Evolutionary conservation across 2,888 invertebrate species (phyloP).

Genomic region (Andrena haemorrhoa): DNA sequence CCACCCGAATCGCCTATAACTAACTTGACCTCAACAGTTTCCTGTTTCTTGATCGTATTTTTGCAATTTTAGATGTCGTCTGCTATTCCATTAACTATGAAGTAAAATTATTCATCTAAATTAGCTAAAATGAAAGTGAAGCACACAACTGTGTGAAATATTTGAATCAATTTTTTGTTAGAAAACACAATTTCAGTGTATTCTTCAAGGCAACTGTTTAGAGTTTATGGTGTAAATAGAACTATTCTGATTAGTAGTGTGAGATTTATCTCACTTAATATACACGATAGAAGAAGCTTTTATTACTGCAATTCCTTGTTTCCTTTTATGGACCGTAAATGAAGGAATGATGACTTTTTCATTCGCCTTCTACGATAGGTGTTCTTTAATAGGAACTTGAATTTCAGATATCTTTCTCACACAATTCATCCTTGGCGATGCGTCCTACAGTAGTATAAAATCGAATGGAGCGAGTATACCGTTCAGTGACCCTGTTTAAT

Average conservation of each 20-base stretch:
- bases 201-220: neutral
- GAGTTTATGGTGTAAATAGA: neutral
- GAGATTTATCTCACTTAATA: neutral
- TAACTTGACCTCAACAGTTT: slow-evolving; percentile 22
- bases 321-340: neutral
- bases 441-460: slow-evolving; percentile 48
- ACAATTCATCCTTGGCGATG: slow-evolving; percentile 14
- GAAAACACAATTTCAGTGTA: neutral
- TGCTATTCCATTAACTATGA: neutral
- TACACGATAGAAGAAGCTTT: neutral
- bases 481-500: slow-evolving; percentile 67
- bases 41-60: slow-evolving; percentile 19
- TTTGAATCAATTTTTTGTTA: neutral
- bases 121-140: neutral
- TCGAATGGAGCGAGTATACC: slow-evolving; percentile 60
- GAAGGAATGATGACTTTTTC: neutral
- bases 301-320: neutral
- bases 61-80: neutral
- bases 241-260: neutral
- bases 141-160: neutral
- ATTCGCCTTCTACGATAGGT: neutral
- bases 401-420: slow-evolving; percentile 6
- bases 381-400: slow-evolving; percentile 1
- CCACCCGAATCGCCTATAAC: slow-evolving; percentile 6
- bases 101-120: neutral